Base-by-base conservation (phyloP, 1,140 invertebrate species). In the Eurosta solidaginis region DNA sequence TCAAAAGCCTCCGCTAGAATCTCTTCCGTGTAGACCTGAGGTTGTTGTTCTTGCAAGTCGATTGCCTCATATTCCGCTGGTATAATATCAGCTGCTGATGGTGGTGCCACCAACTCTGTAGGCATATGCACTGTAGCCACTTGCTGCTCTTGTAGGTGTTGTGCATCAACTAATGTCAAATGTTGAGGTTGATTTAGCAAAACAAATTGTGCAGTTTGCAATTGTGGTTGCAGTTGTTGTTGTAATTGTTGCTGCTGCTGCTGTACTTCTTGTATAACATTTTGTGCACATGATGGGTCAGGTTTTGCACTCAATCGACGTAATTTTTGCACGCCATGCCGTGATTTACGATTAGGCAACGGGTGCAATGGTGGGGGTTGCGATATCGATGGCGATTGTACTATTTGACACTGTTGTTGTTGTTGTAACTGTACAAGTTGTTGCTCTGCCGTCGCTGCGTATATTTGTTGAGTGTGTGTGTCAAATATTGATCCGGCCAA, bases 321-420 rank as follows among this genome's bases (percentile, higher is more conserved):
- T 29, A 44, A 36, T 14, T 78, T 73, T 33, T 76, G 78, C 5
- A 50, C 44, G 7, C 22, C 45, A 74, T 74, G 33, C 1, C 73
- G 49, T n/a, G 52, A 54, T 27, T 79, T 76, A 14, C 54, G 74
- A 49, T 73, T 73, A 25, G 76, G 27, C 25, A 76, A 17, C 42
- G 40, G 78, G 73, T 42, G 59, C 17, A 79, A 36, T 45, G 74
- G 75, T 12, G 77, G 77, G 33, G 77, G 77, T 59, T 50, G n/a
- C 40, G 77, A 29, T 52, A 74, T 20, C 36, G 74, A 49, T 49
- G 50, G n/a, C 12, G 75, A 52, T 76, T 73, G 36, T 49, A 77
- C n/a, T 77, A 27, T 9, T 25, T 79, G 78, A 22, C 78, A 44
- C 22, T 78, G 78, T 68, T 81, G 74, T 36, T 77, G 77, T 14